Conservation (phyloP, 1,140 invertebrate genomes). For the Leguminivora glycinivorella region DNA sequence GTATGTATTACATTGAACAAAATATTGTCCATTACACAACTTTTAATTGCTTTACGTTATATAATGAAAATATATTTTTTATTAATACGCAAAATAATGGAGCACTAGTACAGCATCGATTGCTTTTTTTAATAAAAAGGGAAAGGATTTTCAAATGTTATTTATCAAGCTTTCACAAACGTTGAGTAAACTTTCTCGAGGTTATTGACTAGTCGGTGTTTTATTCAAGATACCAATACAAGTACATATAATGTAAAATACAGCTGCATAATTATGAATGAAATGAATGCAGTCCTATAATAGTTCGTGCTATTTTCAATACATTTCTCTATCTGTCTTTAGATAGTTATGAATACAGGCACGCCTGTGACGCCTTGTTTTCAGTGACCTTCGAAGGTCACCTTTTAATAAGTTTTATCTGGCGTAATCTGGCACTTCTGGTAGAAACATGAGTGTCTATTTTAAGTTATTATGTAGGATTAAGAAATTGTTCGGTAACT, state of each 20-base stretch:
- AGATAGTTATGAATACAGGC: not conserved
- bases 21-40: not conserved
- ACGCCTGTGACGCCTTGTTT: slow-evolving; percentile 38
- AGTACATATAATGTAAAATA: not conserved
- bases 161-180: not conserved
- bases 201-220: not conserved
- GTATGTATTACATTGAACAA: not conserved
- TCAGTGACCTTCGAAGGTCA: slow-evolving; percentile 68
- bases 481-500: not conserved
- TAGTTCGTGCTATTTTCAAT: not conserved
- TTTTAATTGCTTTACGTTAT: not conserved
- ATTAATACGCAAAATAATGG: not conserved
- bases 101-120: not conserved
- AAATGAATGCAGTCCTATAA: not conserved
- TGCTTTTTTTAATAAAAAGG: too few species aligned
- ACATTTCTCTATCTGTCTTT: not conserved
- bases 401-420: slow-evolving; percentile 35
- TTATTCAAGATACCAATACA: not conserved
- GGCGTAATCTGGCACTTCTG: not conserved
- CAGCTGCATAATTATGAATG: not conserved
- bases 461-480: not conserved
- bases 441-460: not conserved
- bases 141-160: too few species aligned
- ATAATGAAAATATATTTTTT: not conserved
- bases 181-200: not conserved